phyloP scores from a whole-genome alignment of 2,113 vertebrate species.

The Beaufortia kweichowensis region DNA sequence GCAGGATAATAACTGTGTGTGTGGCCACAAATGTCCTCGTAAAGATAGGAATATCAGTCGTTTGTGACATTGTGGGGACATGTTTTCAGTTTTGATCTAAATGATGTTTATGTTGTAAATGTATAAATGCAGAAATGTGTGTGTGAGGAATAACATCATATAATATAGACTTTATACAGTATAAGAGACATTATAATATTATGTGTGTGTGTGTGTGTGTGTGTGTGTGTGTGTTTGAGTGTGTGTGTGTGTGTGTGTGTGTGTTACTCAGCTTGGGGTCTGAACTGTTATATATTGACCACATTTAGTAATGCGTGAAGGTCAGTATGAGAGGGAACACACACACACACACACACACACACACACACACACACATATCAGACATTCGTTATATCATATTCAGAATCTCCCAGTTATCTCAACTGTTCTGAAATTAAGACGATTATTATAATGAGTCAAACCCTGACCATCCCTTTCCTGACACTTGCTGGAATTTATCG shows the following conservation, averaged over 20 bases:
- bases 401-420: neutral
- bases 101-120: neutral
- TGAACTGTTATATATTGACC: no score
- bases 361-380: neutral
- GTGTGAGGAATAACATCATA: no score
- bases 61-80: no score
- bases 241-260: neutral
- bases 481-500: neutral
- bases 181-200: neutral
- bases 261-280: no score
- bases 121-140: neutral
- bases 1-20: no score
- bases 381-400: neutral
- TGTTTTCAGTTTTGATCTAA: no score
- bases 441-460: neutral
- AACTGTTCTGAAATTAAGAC: neutral
- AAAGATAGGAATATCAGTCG: no score
- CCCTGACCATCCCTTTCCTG: neutral
- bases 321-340: neutral
- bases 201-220: no score
- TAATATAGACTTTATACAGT: no score
- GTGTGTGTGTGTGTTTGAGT: neutral
- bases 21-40: no score
- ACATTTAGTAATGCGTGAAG: no score
- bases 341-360: neutral